Base-by-base conservation (phyloP, 30 jellyfish, hydroid and myxozoan species). In the Morbakka virulenta region DNA sequence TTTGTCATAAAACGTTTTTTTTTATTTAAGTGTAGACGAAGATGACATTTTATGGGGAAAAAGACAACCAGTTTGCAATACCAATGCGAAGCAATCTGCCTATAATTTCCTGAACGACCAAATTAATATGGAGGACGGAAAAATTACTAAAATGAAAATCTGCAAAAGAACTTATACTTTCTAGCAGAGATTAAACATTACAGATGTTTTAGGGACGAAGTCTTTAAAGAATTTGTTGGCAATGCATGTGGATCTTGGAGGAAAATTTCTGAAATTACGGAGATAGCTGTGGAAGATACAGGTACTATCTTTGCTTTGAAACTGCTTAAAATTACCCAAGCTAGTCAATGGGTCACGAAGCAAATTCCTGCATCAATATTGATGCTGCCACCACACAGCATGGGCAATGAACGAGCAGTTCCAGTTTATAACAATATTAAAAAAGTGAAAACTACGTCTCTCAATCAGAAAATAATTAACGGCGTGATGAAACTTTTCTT, bases 81-180 rank as follows among this genome's bases (percentile, higher is more conserved):
- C 25, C 88, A 1, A 77, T 33, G 65, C 62, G 82, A 50, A 28
- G 73, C 82, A 77, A 77, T 77, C 88, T 64, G 82, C 82, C 63
- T 48, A 24, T 13, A 77, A 62, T 21, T 77, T 33, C 65, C 81
- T 77, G 79, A 22, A 63, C 65, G 81, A 64, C 26, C 20, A 71
- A 63, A 77, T 77, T 79, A 77, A 77, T 64, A 35, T 77, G 31
- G 73, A 77, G 64, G 82, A 75, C 36, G 62, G 64, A 4, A 20
- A 64, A 32, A 77, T 26, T 64, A 2, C 78, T 77, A 22, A 72
- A 77, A 64, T 14, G 72, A 32, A 77, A 77, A 62, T 77, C 88
- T 21, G 52, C 88, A 13, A 30, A 63, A 35, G 82, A 35, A 32
- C 28, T 41, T 41, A 41, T 41, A 41, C 13, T 41, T 41, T 41